Conservation (phyloP, 2,797 vertebrate species). For the Sternarchorhynchus goeldii region DNA sequence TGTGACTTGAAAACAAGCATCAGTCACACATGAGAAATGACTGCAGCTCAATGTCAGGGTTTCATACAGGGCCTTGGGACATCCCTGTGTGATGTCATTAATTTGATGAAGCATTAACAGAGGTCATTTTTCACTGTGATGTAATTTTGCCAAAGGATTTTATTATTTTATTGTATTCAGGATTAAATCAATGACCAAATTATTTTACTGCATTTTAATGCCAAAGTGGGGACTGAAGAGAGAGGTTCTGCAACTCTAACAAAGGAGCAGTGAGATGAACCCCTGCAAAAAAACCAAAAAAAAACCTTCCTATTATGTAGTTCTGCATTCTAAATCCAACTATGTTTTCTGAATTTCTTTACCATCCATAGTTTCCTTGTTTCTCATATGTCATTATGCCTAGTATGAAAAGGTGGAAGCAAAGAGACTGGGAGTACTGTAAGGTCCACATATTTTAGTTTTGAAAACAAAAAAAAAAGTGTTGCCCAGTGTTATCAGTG, state of each 20-base stretch:
- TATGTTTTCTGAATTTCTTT: no score
- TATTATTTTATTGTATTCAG: conserved; percentile 15
- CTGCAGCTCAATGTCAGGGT: not conserved
- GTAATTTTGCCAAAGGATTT: conserved; percentile 6
- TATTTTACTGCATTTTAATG: not conserved
- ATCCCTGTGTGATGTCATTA: not conserved
- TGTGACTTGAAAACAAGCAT: not conserved
- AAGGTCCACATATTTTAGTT: no score
- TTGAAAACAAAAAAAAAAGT: not conserved
- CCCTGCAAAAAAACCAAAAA: not conserved
- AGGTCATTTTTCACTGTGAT: conserved; percentile 24
- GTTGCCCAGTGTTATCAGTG: no score
- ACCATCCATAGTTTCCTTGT: no score
- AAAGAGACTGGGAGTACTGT: no score
- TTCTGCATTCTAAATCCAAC: no score
- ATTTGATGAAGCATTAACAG: conserved; percentile 8
- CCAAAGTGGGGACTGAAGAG: not conserved
- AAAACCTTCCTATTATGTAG: no score
- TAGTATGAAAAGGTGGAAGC: no score
- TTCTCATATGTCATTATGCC: no score
- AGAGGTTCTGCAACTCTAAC: not conserved
- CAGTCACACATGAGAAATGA: conserved; percentile 8
- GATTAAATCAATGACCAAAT: conserved; percentile 15
- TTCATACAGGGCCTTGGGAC: not conserved
- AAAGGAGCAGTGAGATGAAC: not conserved